Evolutionary conservation across 2,888 invertebrate species (phyloP).

Genomic region (Timandra comae): DNA sequence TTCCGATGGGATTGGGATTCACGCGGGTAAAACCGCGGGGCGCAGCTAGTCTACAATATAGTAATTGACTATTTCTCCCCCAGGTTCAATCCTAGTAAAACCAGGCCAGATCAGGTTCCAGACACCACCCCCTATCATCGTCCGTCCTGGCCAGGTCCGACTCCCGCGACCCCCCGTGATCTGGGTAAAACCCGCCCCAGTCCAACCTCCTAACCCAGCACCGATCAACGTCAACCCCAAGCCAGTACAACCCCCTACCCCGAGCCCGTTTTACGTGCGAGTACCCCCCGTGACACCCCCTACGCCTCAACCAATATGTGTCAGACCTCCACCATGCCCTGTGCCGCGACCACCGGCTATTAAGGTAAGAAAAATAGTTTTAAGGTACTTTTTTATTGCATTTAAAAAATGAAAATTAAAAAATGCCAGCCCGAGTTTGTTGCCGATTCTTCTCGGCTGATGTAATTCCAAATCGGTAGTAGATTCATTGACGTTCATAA

Average conservation of each 20-base stretch:
- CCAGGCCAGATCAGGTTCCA: conserved; percentile 54
- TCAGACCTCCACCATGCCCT: conserved; percentile 42
- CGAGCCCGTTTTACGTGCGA: conserved; percentile 38
- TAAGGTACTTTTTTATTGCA: too few relatives aligned
- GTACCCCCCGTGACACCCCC: conserved; percentile 44
- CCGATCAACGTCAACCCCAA: conserved; percentile 45
- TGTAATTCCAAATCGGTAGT: too few relatives aligned
- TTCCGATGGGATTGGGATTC: too few relatives aligned
- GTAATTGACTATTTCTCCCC: too few relatives aligned
- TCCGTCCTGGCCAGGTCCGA: conserved; percentile 41
- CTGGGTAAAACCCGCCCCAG: conserved; percentile 44
- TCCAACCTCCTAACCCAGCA: conserved; percentile 40
- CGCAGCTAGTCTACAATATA: too few relatives aligned
- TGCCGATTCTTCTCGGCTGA: too few relatives aligned
- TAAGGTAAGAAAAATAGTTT: conserved; percentile 44
- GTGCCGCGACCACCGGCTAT: conserved; percentile 40
- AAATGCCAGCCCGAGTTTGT: too few relatives aligned
- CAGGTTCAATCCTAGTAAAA: conserved; percentile 46
- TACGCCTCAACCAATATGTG: conserved; percentile 35
- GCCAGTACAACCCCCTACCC: conserved; percentile 39
- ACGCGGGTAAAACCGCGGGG: too few relatives aligned
- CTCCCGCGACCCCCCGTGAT: conserved; percentile 38
- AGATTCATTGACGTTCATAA: too few relatives aligned
- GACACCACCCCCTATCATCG: conserved; percentile 37
- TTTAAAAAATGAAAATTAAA: too few relatives aligned